phyloP scores from a whole-genome alignment of 2,888 invertebrate species.

The Apomyelois bistriatella region DNA sequence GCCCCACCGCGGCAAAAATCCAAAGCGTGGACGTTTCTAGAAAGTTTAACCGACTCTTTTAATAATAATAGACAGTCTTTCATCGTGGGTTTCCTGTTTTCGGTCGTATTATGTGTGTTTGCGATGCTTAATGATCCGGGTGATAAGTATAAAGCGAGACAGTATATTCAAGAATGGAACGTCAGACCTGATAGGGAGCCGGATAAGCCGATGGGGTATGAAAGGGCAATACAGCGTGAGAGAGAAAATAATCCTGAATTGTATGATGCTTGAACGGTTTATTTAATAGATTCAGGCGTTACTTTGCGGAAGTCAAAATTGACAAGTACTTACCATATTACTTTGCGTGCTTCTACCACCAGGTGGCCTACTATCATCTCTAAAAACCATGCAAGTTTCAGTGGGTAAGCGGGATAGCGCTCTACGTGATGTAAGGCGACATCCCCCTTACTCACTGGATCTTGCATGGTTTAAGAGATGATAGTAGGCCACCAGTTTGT shows the following conservation, averaged over 20 bases:
- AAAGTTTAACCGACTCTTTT: constrained; percentile 49
- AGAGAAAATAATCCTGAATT: constrained; percentile 53
- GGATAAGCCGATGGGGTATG: constrained; percentile 54
- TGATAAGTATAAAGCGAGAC: constrained; percentile 31
- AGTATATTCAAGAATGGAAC: constrained; percentile 30
- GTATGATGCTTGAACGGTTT: constrained; percentile 50
- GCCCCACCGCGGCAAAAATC: constrained; percentile 32
- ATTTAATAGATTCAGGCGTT: neutral
- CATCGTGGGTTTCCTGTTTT: constrained; percentile 44
- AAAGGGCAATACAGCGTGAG: constrained; percentile 38
- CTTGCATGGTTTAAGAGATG: too few relatives aligned
- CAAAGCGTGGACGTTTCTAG: constrained; percentile 52
- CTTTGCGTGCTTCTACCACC: too few relatives aligned
- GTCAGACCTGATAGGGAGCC: constrained; percentile 24
- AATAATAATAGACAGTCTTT: constrained; percentile 44
- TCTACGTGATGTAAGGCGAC: too few relatives aligned
- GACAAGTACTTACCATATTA: too few relatives aligned
- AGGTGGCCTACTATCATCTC: too few relatives aligned
- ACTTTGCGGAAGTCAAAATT: too few relatives aligned
- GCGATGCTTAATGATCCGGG: constrained; percentile 33
- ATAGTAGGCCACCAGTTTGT: too few relatives aligned
- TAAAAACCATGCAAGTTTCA: too few relatives aligned
- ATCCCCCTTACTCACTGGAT: too few relatives aligned
- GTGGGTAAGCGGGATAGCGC: too few relatives aligned
- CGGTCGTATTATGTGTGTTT: constrained; percentile 28